Percentiles rank a stretch among this genome's conserved stretches.
These are phyloP conservation scores for Anableps anableps DNA, from an alignment of 2,797 vertebrate species.

Conservation along the genomic window DNA sequence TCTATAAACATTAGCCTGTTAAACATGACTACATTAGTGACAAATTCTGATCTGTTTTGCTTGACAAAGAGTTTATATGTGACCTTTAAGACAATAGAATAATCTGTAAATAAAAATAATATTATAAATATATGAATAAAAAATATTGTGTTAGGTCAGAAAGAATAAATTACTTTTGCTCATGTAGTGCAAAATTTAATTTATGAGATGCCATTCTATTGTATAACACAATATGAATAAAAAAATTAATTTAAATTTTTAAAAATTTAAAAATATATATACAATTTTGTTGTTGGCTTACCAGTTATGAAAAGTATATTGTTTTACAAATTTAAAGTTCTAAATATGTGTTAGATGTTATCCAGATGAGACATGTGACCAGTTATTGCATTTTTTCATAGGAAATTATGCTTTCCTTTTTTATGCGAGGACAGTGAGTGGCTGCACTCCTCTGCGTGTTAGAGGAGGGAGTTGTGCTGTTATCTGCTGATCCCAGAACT, in stretches of 20 bases:
- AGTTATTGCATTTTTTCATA: slow-evolving; percentile 49
- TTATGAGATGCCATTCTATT: background rate
- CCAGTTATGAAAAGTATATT: background rate
- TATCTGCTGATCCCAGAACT: slow-evolving; percentile 95
- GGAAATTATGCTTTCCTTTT: slow-evolving; percentile 67
- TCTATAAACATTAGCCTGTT: background rate
- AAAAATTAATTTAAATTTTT: no score
- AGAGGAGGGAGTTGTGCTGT: slow-evolving; percentile 79
- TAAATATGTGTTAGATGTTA: background rate
- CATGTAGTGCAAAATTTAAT: background rate
- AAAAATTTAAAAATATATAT: no score
- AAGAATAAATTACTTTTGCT: background rate
- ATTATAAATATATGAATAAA: no score
- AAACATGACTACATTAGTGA: no score
- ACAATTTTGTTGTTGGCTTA: background rate
- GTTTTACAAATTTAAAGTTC: background rate
- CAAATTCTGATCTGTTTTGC: background rate
- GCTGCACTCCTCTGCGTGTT: slow-evolving; percentile 71
- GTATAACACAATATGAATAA: background rate
- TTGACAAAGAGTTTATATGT: background rate
- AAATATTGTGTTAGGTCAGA: background rate
- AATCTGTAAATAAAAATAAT: no score
- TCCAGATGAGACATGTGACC: slow-evolving; percentile 26
- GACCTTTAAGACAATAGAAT: background rate
- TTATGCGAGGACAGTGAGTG: slow-evolving; percentile 66